phyloP scores from a whole-genome alignment of 1,140 invertebrate genomes.

The Heliconius himera region DNA sequence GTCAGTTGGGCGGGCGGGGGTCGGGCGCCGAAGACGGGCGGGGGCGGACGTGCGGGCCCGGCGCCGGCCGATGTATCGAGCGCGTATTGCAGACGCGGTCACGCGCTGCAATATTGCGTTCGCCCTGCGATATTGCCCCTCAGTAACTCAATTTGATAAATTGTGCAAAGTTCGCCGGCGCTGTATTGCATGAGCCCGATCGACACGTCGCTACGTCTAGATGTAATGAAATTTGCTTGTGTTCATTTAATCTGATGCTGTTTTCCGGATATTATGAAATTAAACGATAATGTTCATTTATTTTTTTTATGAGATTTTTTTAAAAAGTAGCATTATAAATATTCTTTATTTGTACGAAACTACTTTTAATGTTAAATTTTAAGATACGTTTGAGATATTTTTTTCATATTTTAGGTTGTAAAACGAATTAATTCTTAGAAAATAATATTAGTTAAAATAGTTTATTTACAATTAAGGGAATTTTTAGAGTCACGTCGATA shows the following conservation, averaged over 20 bases:
- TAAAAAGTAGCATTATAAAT: too few species aligned
- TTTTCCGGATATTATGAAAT: background rate
- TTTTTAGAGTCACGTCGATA: too few species aligned
- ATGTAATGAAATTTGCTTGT: conserved; percentile 57
- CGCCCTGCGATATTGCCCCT: conserved; percentile 78
- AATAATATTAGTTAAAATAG: too few species aligned
- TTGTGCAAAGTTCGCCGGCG: conserved; percentile 76
- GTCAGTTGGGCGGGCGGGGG: conserved; percentile 72
- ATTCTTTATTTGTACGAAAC: too few species aligned
- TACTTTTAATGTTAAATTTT: too few species aligned
- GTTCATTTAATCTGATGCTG: conserved; percentile 19
- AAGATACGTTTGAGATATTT: too few species aligned
- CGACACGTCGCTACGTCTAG: conserved; percentile 54
- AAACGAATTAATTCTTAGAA: too few species aligned
- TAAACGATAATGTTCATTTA: background rate
- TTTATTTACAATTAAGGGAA: too few species aligned
- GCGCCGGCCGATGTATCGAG: conserved; percentile 82
- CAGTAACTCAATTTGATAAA: conserved; percentile 81
- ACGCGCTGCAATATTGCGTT: conserved; percentile 81
- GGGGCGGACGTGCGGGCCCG: conserved; percentile 78
- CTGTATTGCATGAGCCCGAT: conserved; percentile 62
- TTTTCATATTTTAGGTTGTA: too few species aligned
- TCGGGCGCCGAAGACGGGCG: conserved; percentile 46
- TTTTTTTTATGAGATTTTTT: background rate
- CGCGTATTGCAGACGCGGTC: conserved; percentile 80